These are phyloP conservation scores for Malthinus flaveolus DNA, from an alignment of 2,888 invertebrate species.

Conservation along the genomic window DNA sequence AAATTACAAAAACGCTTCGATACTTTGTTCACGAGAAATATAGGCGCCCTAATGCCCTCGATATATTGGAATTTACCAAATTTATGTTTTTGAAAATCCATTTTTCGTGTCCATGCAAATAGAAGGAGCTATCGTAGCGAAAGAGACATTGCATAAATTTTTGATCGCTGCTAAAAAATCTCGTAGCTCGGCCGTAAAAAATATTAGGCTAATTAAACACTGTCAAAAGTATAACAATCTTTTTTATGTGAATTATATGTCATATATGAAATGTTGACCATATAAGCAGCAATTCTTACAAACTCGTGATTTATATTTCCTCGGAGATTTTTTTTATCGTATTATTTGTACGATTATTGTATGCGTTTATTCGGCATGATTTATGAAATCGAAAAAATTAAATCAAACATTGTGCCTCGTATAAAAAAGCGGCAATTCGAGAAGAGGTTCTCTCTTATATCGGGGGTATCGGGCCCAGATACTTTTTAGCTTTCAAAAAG, in stretches of 20 bases:
- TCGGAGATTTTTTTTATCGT: constrained; percentile 20
- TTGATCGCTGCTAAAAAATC: too few relatives aligned
- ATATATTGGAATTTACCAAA: too few relatives aligned
- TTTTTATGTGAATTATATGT: constrained; percentile 24
- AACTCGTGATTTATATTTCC: constrained; percentile 24
- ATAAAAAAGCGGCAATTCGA: background rate
- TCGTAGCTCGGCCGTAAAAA: too few relatives aligned
- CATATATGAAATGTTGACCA: constrained; percentile 26
- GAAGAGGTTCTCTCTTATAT: background rate
- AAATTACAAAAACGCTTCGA: too few relatives aligned
- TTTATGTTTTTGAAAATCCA: too few relatives aligned
- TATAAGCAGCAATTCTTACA: constrained; percentile 23
- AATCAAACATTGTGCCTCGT: constrained; percentile 12
- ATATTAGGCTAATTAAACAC: constrained; percentile 21
- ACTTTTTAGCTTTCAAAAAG: background rate
- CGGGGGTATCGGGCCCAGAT: background rate
- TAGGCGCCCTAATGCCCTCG: too few relatives aligned
- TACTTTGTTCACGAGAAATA: too few relatives aligned
- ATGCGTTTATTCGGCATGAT: constrained; percentile 21
- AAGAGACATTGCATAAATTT: too few relatives aligned
- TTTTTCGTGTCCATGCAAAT: too few relatives aligned
- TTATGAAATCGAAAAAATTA: constrained; percentile 25
- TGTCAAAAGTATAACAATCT: constrained; percentile 18
- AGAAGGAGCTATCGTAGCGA: too few relatives aligned
- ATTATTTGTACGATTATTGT: constrained; percentile 24